These are phyloP conservation scores for Laspeyria flexula DNA, from an alignment of 2,888 invertebrate genomes.

Conservation along the genomic window DNA sequence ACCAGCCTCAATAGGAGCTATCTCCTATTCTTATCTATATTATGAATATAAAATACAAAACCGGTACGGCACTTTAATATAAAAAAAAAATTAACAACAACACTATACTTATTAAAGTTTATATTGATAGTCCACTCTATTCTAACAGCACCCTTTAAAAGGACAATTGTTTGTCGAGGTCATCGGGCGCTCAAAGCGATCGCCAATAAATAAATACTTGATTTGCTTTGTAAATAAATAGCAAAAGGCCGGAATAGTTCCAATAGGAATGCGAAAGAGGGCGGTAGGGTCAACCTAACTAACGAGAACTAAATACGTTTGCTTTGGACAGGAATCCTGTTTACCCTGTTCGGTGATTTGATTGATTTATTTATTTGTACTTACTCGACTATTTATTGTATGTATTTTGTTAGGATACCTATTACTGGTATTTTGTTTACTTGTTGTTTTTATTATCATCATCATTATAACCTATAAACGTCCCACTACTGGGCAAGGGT, in stretches of 20 bases:
- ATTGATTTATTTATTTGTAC: slow-evolving; percentile 50
- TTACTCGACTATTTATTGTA: slow-evolving; percentile 24
- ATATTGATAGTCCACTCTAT: slow-evolving; percentile 58
- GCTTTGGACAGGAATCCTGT: slow-evolving; percentile 56
- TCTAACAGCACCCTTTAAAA: slow-evolving; percentile 58
- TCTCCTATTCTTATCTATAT: too few relatives aligned
- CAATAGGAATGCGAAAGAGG: slow-evolving; percentile 65
- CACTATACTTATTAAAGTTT: too few relatives aligned
- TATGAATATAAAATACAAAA: too few relatives aligned
- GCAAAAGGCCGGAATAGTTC: slow-evolving; percentile 70
- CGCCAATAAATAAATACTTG: slow-evolving; percentile 83
- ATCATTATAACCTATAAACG: too few relatives aligned
- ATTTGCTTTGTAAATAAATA: slow-evolving; percentile 83
- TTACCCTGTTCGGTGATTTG: slow-evolving; percentile 42
- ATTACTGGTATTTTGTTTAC: background rate
- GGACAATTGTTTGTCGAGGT: slow-evolving; percentile 73
- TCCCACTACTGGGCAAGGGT: too few relatives aligned
- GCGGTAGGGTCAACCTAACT: slow-evolving; percentile 60
- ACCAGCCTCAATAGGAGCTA: too few relatives aligned
- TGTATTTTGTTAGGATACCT: slow-evolving; percentile 11
- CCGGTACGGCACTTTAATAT: too few relatives aligned
- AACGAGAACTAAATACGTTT: slow-evolving; percentile 74
- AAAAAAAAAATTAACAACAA: too few relatives aligned
- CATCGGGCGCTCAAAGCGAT: slow-evolving; percentile 80
- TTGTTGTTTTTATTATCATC: too few relatives aligned